A percentile compares a stretch with the other conserved stretches of the same genome.
These are phyloP conservation scores for Lordiphosa clarofinis DNA, from an alignment of 1,140 invertebrate genomes.

Conservation along the genomic window DNA sequence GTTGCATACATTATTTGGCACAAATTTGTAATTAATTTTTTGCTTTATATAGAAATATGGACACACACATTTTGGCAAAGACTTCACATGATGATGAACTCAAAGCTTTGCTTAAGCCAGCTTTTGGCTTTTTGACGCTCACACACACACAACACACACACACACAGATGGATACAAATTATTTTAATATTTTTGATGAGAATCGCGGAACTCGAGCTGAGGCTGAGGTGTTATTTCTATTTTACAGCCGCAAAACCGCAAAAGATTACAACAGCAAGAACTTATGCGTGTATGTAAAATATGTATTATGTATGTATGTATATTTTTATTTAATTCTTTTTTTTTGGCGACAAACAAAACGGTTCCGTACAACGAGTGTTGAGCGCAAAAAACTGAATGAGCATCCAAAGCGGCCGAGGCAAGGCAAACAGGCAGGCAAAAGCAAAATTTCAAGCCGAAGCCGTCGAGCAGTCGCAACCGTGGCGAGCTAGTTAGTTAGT, in stretches of 20 bases:
- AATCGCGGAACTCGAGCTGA: slow-evolving; percentile 44
- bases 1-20: slow-evolving; percentile 64
- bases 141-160: slow-evolving; percentile 11
- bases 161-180: slow-evolving; percentile 32
- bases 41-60: slow-evolving; percentile 28
- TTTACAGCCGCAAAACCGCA: slow-evolving; percentile 46
- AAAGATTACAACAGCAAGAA: slow-evolving; percentile 49
- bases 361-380: slow-evolving; percentile 75
- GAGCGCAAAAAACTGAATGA: slow-evolving; percentile 77
- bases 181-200: slow-evolving; percentile 10
- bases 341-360: slow-evolving; percentile 61
- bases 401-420: slow-evolving; percentile 69
- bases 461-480: slow-evolving; percentile 24
- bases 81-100: slow-evolving; percentile 42
- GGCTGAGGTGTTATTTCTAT: slow-evolving; percentile 25
- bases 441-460: slow-evolving; percentile 23
- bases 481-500: slow-evolving; percentile 74
- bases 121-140: slow-evolving; percentile 18
- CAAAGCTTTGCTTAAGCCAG: slow-evolving; percentile 41
- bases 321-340: slow-evolving; percentile 18
- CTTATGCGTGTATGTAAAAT: slow-evolving; percentile 4
- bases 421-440: slow-evolving; percentile 68
- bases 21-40: not conserved
- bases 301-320: slow-evolving; percentile 6
- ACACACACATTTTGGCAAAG: slow-evolving; percentile 17